Conservation (phyloP, 2,797 vertebrate genomes). For the Pteropus rufus region DNA sequence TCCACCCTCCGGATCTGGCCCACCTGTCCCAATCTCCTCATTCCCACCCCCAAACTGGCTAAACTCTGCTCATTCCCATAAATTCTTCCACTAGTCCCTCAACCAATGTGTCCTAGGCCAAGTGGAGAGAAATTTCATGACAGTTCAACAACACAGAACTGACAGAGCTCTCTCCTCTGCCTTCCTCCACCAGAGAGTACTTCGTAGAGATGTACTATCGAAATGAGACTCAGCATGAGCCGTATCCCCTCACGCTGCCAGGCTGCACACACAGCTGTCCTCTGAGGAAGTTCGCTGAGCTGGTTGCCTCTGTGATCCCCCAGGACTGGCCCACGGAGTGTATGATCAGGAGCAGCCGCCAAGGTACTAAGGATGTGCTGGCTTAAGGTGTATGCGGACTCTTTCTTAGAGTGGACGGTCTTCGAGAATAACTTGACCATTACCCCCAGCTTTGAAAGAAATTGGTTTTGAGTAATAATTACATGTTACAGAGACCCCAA, state of each 20-base stretch:
- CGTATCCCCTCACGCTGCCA: slow-evolving; percentile 85
- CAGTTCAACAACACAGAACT: not conserved
- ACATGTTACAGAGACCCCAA: not conserved
- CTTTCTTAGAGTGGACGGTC: not conserved
- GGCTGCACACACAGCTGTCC: slow-evolving; percentile 90
- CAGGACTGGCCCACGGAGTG: slow-evolving; percentile 88
- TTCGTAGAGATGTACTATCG: slow-evolving; percentile 90
- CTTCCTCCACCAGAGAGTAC: slow-evolving; percentile 80
- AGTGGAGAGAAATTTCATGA: not conserved
- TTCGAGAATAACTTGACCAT: not conserved
- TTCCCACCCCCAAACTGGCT: not conserved
- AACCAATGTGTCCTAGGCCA: not conserved
- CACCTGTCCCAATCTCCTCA: not conserved
- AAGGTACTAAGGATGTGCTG: slow-evolving; percentile 49
- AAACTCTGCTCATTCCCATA: not conserved
- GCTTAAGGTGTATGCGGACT: not conserved
- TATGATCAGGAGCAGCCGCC: not conserved
- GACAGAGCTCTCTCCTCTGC: not conserved
- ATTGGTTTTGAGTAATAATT: not conserved
- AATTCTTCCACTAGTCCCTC: not conserved
- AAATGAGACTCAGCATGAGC: slow-evolving; percentile 86
- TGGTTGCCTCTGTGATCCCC: slow-evolving; percentile 84
- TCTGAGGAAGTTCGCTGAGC: slow-evolving; percentile 84
- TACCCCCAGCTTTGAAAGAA: not conserved
- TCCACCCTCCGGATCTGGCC: not conserved